Evolutionary conservation across 2,797 vertebrate species (phyloP).

Genomic region (Gallinago solitaria): DNA sequence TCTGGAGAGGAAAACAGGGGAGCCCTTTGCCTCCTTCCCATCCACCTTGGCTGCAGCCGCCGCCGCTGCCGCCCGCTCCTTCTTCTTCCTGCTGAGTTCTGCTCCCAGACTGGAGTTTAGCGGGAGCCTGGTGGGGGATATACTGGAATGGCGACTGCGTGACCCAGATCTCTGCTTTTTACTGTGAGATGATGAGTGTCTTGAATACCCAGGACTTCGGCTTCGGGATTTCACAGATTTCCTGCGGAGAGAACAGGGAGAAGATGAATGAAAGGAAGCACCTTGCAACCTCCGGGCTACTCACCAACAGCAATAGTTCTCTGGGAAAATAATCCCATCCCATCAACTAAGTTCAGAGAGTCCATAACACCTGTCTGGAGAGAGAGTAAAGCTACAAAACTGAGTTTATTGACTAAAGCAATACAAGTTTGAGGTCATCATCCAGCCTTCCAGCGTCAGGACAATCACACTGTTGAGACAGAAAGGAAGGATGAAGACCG

Average conservation of each 20-base stretch:
- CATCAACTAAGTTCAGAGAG: neutral
- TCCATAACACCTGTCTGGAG: fast-evolving
- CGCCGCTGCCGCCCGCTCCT: slow-evolving; percentile 90
- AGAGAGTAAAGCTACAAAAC: neutral
- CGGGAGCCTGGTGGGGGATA: slow-evolving; percentile 88
- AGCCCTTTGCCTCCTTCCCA: slow-evolving; percentile 78
- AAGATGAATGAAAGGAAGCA: neutral
- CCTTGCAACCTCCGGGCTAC: neutral
- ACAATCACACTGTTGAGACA: fast-evolving
- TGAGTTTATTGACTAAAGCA: neutral
- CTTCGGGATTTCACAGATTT: slow-evolving; percentile 93
- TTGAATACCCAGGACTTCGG: slow-evolving; percentile 88
- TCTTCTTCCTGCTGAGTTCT: slow-evolving; percentile 93
- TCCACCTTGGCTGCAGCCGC: slow-evolving; percentile 85
- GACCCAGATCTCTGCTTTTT: slow-evolving; percentile 91
- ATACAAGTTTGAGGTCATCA: neutral
- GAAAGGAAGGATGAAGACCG: neutral
- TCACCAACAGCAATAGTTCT: neutral
- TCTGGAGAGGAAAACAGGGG: slow-evolving; percentile 72
- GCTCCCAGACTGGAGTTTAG: slow-evolving; percentile 95
- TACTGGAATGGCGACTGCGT: slow-evolving; percentile 89
- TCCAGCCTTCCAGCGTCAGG: neutral
- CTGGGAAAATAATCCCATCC: fast-evolving
- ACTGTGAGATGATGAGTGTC: slow-evolving; percentile 88
- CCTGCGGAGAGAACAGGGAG: slow-evolving; percentile 64